These are phyloP conservation scores for Medauroidea extradentata DNA, from an alignment of 1,140 invertebrate species.

Conservation along the genomic window DNA sequence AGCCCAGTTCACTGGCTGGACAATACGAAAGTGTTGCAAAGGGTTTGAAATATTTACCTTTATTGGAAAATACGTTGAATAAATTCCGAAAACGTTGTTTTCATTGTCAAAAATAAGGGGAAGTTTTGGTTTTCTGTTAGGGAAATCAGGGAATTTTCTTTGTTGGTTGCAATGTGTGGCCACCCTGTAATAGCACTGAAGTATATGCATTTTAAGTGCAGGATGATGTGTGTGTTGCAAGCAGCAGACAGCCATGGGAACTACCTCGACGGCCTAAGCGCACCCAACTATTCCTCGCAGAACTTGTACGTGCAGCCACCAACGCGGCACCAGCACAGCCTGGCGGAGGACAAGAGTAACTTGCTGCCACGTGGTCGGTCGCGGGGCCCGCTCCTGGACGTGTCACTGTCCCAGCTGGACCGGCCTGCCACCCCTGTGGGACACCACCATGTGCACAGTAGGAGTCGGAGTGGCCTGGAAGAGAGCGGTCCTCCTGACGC, in stretches of 20 bases:
- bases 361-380: slow-evolving; percentile 61
- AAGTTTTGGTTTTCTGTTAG: too few relatives aligned
- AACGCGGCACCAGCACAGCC: slow-evolving; percentile 48
- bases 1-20: too few relatives aligned
- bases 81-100: too few relatives aligned
- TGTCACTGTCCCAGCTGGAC: slow-evolving; percentile 60
- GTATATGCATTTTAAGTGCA: too few relatives aligned
- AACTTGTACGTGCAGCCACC: slow-evolving; percentile 89
- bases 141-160: too few relatives aligned
- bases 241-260: slow-evolving; percentile 25
- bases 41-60: too few relatives aligned
- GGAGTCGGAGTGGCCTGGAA: slow-evolving; percentile 33
- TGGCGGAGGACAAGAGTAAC: slow-evolving; percentile 64
- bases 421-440: slow-evolving; percentile 40
- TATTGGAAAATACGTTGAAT: too few relatives aligned
- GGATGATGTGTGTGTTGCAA: too few relatives aligned
- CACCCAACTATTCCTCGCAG: slow-evolving; percentile 72
- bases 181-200: too few relatives aligned
- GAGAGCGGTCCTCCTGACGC: slow-evolving; percentile 15
- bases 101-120: too few relatives aligned
- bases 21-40: too few relatives aligned
- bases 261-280: slow-evolving; percentile 39
- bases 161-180: too few relatives aligned
- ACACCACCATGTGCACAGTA: slow-evolving; percentile 25
- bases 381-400: slow-evolving; percentile 61